Evolutionary conservation across 1,140 invertebrate species (phyloP), one percentile per base, ranked within the genome.

Genomic region (Drosophila subobscura): DNA sequence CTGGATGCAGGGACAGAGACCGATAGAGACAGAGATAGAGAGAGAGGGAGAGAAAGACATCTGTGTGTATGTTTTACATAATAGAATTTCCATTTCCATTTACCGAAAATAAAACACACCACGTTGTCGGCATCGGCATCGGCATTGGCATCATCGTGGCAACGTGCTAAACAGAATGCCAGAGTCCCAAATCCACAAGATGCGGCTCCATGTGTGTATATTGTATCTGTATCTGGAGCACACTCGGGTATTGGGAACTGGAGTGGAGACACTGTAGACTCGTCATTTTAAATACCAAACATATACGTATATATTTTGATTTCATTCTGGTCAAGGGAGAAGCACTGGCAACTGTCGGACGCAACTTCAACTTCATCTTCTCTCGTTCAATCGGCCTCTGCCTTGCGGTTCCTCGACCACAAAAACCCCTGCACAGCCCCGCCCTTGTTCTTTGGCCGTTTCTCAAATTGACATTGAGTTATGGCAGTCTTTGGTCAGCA

Each of bases 401-500:
- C 16, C 55, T 77, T 83, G 79, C 50, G 66, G 75, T 64, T 78
- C 49, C 59, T 60, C 6, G 53, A 71, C 75, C 59, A 51, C 72
- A 65, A 3, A 3, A 12, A 3, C 10, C 33, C 8, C 29, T 37
- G 3, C 10, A 10, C 33, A 10, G 1, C 0, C 3, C 33, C 1
- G 10, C 3, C 33, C 10, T 37, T 12, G 33, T 37, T 58, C 54
- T 6, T 14, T 23, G 44, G 49, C 20, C 66, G 50, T 56, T 52
- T 37, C 67, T 51, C 57, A 60, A 80, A 81, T 53, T 86, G 83
- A 88, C 83, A 88, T 80, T 88, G 83, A 88, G 84, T 88, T 88
- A 88, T 89, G 78, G 83, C 80, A 72, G 59, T 47, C 56, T 67
- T 22, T 60, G 72, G 75, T 60, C 71, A 79, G 75, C 52, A 37